A percentile compares a stretch with the other conserved stretches of the same genome.
phyloP scores from a whole-genome alignment of 92 coral and sea anemone species.

The Palythoa grandiflora region DNA sequence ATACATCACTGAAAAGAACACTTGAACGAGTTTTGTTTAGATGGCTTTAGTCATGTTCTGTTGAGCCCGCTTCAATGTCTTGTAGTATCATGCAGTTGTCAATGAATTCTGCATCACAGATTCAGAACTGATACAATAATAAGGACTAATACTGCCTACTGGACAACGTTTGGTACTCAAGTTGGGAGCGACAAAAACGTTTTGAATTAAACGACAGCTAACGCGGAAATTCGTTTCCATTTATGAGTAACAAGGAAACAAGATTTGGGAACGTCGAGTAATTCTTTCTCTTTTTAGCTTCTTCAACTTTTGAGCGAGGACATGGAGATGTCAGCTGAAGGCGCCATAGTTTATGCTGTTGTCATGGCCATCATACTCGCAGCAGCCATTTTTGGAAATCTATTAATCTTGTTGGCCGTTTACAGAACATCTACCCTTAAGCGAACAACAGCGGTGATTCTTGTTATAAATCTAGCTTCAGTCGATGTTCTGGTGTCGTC shows the following conservation, averaged over 20 bases:
- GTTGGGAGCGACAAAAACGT: background rate
- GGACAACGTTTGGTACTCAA: background rate
- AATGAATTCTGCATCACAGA: constrained; percentile 1
- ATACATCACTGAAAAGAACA: background rate
- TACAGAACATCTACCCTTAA: constrained; percentile 74
- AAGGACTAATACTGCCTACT: background rate
- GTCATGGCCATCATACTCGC: constrained; percentile 67
- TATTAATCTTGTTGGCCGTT: constrained; percentile 81
- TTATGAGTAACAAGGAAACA: background rate
- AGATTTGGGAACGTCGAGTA: background rate
- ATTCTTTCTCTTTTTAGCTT: background rate
- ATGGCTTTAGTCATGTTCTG: background rate
- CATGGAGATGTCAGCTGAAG: background rate
- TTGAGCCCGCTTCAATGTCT: background rate
- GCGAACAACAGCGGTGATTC: constrained; percentile 80
- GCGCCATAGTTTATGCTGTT: constrained; percentile 56
- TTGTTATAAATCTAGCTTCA: constrained; percentile 86
- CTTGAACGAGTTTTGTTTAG: too few relatives aligned
- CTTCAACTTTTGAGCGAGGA: background rate
- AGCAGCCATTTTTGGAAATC: constrained; percentile 83
- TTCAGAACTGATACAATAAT: background rate
- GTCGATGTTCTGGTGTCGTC: constrained; percentile 86
- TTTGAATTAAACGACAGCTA: background rate
- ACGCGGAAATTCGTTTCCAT: background rate
- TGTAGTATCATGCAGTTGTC: background rate